Evolutionary conservation across 2,888 invertebrate species (phyloP).

Genomic region (Ypsolopha sequella): DNA sequence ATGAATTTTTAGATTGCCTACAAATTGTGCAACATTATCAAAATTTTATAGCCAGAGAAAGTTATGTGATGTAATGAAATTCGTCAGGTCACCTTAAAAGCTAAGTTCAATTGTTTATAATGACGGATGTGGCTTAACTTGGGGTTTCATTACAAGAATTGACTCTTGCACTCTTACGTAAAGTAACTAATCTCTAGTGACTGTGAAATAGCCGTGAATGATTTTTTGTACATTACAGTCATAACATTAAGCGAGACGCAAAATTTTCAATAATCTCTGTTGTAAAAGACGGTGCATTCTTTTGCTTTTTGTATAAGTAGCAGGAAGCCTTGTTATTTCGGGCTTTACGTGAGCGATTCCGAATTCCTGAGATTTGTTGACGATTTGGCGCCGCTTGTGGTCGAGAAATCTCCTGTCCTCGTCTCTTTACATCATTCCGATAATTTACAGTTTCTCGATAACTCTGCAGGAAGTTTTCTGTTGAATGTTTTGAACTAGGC

Average conservation of each 20-base stretch:
- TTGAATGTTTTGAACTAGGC: background rate
- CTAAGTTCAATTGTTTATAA: slow-evolving; percentile 33
- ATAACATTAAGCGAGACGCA: background rate
- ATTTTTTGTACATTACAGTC: background rate
- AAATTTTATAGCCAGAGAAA: slow-evolving; percentile 24
- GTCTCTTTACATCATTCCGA: background rate
- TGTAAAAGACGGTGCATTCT: background rate
- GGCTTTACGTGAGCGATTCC: background rate
- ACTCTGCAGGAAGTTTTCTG: background rate
- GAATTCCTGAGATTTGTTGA: slow-evolving; percentile 1
- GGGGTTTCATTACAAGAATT: background rate
- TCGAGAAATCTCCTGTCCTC: no score
- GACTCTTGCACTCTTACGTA: background rate
- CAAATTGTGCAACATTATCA: slow-evolving; percentile 14
- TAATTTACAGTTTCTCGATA: background rate
- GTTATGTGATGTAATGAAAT: slow-evolving; percentile 31
- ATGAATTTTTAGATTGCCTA: slow-evolving; percentile 16
- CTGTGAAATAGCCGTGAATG: background rate
- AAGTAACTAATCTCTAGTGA: background rate
- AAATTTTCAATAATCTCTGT: no score
- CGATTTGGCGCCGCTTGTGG: background rate
- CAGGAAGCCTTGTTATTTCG: background rate
- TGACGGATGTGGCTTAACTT: slow-evolving; percentile 25
- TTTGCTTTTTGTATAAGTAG: background rate
- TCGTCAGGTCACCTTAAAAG: slow-evolving; percentile 33